Base-by-base conservation (phyloP, 2,888 invertebrate genomes). In the Lycia hirtaria region DNA sequence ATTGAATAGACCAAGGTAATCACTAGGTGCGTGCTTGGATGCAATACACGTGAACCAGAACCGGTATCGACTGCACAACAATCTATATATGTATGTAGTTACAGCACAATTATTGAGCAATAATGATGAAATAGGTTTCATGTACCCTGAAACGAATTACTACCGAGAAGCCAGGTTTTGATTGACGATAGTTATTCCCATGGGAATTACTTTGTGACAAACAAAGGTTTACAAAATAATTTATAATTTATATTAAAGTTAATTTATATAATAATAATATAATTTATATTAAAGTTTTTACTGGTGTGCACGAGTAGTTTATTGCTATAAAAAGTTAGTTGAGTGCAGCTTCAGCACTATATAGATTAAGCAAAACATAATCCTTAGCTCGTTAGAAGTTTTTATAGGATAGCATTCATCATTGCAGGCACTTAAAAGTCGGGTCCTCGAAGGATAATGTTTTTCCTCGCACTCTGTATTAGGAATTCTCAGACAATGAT, bases 311-410 rank as follows among this genome's bases (percentile, higher is more conserved):
- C 60, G 69, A 68, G 70, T 70, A 67, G 67, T 78, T 82, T 75
- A 77, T 76, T 65, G 73, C 62, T 55, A 69, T 70, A 81, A 81
- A 81, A 79, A 79, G 65, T 64, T 41, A 55, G 66, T 69, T 69
- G 69, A 68, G 68, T 63, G 67, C 64, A 69, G 62, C 30, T 37
- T 48, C 62, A 66, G 67, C 64, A 68, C 71, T 60, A 64, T 62
- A 63, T 66, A 72, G 66, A 72, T 73, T 69, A 72, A 72, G 66
- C 63, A 69, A 70, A 69, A 70, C 64, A 67, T 68, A 67, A 69
- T 69, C 55, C 56, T 60, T 56, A 67, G 57, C 65, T 68, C 55
- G 56, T 58, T 51, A 35, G 43, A 57, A 44, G 48, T 56, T 72
- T 76, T 73, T 76, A 69, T 65, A 56, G 52, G 47, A 54, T 22